Evolutionary conservation across 2,113 vertebrate genomes (phyloP).

Genomic region (Colaptes auratus): DNA sequence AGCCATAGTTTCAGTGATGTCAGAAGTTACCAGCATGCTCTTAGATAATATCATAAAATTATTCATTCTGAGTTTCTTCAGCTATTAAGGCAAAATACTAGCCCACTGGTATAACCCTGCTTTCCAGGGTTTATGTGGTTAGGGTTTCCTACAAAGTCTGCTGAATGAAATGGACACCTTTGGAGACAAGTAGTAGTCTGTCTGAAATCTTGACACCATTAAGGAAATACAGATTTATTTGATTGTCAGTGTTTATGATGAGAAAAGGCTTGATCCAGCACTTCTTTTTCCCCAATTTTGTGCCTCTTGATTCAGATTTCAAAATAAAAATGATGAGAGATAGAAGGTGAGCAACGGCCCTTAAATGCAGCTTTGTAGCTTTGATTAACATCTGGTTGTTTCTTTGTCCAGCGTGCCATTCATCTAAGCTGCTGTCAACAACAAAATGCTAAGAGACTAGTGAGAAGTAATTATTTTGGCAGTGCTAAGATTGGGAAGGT

Average conservation of each 20-base stretch:
- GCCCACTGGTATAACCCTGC: not conserved
- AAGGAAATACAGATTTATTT: not conserved
- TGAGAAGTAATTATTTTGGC: not conserved
- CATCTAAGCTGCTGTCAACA: not conserved
- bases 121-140: not conserved
- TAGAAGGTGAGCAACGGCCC: slow-evolving; percentile 1
- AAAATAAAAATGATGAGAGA: not conserved
- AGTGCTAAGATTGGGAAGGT: not conserved
- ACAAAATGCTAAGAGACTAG: not conserved
- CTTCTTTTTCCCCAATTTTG: not conserved
- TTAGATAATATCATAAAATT: not conserved
- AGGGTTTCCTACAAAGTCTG: not conserved
- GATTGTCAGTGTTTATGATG: not conserved
- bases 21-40: not conserved
- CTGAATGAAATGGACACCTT: not conserved
- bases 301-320: not conserved
- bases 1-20: not conserved
- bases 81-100: not conserved
- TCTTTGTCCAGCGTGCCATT: not conserved
- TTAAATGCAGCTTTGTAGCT: not conserved
- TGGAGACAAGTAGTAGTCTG: not conserved
- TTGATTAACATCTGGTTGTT: not conserved
- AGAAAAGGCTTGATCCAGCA: not conserved
- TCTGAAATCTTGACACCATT: not conserved
- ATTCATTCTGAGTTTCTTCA: not conserved